Conservation (phyloP, 2,113 vertebrate species). For the Myiopsitta monachus region DNA sequence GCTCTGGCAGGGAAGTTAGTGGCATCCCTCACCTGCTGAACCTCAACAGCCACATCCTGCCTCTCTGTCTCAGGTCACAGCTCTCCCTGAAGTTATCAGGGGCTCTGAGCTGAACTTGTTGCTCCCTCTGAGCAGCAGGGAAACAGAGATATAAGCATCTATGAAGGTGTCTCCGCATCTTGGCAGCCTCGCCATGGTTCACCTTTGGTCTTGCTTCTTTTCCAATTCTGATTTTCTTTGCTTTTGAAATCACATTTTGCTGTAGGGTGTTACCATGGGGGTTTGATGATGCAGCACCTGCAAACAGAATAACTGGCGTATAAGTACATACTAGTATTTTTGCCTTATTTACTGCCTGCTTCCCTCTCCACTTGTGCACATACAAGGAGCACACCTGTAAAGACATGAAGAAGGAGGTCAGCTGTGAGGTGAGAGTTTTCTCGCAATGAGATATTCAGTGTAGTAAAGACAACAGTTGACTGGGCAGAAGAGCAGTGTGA, state of each 20-base stretch:
- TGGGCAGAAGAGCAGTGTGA: not conserved
- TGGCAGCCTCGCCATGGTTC: not conserved
- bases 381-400: rapidly evolving
- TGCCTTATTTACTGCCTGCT: not conserved
- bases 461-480: not conserved
- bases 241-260: not conserved
- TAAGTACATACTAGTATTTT: not conserved
- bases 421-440: not conserved
- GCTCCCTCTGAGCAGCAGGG: not conserved
- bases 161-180: not conserved
- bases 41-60: not conserved
- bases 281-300: not conserved
- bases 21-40: not conserved
- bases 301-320: not conserved
- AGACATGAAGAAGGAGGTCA: not conserved
- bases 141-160: rapidly evolving
- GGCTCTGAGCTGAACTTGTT: not conserved
- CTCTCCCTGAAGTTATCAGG: not conserved
- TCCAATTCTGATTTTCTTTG: not conserved
- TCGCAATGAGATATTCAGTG: rapidly evolving
- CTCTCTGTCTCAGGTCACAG: not conserved
- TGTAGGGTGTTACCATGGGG: not conserved
- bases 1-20: not conserved
- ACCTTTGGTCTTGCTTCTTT: not conserved
- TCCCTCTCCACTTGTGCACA: rapidly evolving